Conservation (phyloP, 2,113 vertebrate species). For the Nesoenas mayeri region DNA sequence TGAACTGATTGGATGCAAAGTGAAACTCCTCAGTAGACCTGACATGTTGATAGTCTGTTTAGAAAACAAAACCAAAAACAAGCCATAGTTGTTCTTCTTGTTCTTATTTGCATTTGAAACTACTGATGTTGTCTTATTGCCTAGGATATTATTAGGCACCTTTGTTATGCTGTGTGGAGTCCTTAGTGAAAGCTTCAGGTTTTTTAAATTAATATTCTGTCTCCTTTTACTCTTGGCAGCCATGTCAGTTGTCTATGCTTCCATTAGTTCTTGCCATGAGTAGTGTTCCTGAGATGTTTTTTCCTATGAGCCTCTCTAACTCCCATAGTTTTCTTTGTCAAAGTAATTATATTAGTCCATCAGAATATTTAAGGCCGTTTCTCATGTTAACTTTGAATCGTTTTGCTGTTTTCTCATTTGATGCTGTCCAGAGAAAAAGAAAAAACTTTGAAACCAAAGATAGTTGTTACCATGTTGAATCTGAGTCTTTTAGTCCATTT, state of each 20-base stretch:
- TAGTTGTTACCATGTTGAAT: neutral
- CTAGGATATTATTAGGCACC: neutral
- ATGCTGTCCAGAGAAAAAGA: neutral
- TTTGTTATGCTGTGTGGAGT: neutral
- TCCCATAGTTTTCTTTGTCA: neutral
- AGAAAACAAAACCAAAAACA: neutral
- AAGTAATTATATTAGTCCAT: neutral
- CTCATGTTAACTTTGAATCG: neutral
- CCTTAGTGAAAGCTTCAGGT: neutral
- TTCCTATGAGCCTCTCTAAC: neutral
- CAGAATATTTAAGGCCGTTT: neutral
- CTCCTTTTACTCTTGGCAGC: neutral
- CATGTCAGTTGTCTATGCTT: neutral
- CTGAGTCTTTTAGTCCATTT: neutral
- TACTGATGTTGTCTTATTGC: neutral
- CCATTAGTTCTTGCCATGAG: neutral
- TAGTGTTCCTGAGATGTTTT: neutral
- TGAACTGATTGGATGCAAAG: neutral
- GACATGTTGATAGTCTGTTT: neutral
- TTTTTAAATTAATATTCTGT: neutral
- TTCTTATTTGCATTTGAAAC: neutral
- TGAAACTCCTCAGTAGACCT: neutral
- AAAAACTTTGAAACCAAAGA: neutral
- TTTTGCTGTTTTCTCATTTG: neutral
- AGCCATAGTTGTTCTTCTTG: neutral